Evolutionary conservation across 2,888 invertebrate genomes (phyloP).

Genomic region (Drosophila neutralis): DNA sequence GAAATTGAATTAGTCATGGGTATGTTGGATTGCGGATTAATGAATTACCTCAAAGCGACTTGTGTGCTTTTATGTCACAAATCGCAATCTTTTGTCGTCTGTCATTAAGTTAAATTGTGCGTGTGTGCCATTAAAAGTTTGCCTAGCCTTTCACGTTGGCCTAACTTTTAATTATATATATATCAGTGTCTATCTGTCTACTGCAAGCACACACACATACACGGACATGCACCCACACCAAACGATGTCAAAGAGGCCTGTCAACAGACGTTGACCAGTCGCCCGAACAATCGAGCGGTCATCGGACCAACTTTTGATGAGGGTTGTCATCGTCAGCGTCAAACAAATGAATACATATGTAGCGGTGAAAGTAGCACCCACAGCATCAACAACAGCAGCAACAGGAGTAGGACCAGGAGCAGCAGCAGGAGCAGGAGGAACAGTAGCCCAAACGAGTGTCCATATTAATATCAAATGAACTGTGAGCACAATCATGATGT

Average conservation of each 20-base stretch:
- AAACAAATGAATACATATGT: constrained; percentile 80
- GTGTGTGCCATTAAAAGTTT: constrained; percentile 71
- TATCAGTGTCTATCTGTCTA: constrained; percentile 46
- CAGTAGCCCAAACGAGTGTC: constrained; percentile 46
- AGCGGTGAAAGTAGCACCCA: constrained; percentile 60
- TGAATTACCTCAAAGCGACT: constrained; percentile 74
- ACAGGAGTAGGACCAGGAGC: constrained; percentile 1
- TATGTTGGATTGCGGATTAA: constrained; percentile 53
- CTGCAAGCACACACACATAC: constrained; percentile 23
- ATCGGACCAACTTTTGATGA: constrained; percentile 78
- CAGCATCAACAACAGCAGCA: constrained; percentile 17
- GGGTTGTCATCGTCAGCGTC: constrained; percentile 78
- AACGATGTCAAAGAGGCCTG: constrained; percentile 70
- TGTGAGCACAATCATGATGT: constrained; percentile 70
- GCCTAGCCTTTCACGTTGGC: constrained; percentile 42
- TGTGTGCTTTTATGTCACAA: constrained; percentile 69
- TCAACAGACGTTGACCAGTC: constrained; percentile 75
- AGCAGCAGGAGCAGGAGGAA: not conserved
- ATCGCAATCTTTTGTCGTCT: constrained; percentile 67
- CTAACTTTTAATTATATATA: constrained; percentile 73
- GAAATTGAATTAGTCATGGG: constrained; percentile 42
- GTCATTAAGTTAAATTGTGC: constrained; percentile 76
- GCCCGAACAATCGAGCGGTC: constrained; percentile 73
- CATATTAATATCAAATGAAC: constrained; percentile 80
- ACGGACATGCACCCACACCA: constrained; percentile 17